phyloP scores from a whole-genome alignment of 2,888 invertebrate genomes.

The Altica lythri region DNA sequence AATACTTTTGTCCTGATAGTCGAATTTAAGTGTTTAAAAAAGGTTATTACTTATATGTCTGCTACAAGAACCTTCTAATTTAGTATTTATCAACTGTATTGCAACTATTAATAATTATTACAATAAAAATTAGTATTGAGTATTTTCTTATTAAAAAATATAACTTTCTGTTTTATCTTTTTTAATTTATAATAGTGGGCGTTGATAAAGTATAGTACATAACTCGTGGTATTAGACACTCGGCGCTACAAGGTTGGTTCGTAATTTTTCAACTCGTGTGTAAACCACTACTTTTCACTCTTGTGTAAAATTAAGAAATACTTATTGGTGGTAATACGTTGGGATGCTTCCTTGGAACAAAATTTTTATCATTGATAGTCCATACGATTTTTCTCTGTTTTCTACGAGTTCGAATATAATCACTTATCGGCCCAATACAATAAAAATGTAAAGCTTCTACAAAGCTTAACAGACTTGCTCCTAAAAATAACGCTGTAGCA shows the following conservation, averaged over 20 bases:
- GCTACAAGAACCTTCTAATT: too few relatives aligned
- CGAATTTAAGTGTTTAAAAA: too few relatives aligned
- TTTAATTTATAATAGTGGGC: not conserved
- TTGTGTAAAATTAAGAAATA: not conserved
- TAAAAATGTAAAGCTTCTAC: slow-evolving; percentile 65
- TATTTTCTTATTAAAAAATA: not conserved
- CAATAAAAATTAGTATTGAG: too few relatives aligned
- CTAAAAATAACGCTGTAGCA: slow-evolving; percentile 64
- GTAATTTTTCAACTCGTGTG: not conserved
- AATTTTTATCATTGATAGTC: slow-evolving; percentile 8
- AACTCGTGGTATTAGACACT: too few relatives aligned
- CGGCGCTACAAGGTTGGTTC: not conserved
- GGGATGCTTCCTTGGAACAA: not conserved
- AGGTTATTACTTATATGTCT: too few relatives aligned
- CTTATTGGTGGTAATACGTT: slow-evolving; percentile 6
- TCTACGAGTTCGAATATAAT: slow-evolving; percentile 10
- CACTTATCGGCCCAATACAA: slow-evolving; percentile 40
- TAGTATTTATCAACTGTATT: too few relatives aligned
- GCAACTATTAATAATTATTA: too few relatives aligned
- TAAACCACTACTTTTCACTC: not conserved
- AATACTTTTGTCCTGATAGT: too few relatives aligned
- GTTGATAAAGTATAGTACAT: too few relatives aligned
- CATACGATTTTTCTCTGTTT: not conserved
- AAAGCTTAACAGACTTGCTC: slow-evolving; percentile 65
- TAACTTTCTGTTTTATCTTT: not conserved